Base-by-base conservation (phyloP, 1,140 invertebrate genomes). In the Tyrophagus putrescentiae region DNA sequence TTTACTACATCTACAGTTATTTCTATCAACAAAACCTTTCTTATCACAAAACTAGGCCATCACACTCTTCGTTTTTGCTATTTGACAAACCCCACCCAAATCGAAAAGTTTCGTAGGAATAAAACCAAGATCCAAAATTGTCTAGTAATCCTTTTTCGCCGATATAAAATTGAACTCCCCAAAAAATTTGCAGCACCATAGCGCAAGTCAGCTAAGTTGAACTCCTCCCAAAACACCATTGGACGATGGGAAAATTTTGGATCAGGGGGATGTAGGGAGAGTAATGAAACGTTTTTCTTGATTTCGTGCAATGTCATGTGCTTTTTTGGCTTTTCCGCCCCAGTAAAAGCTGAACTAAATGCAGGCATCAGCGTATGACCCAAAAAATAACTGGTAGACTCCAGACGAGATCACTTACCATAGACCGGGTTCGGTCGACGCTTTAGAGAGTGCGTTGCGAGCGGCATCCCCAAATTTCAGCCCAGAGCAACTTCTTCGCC, bases 71-170 rank as follows among this genome's bases (percentile, higher is more conserved):
- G 6, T 23, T 23, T 21, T 42, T 23, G 25, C 25, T 42, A 42
- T 23, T n/a, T 42, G 25, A n/a, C 21, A 31, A 54, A 28, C 9
- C 52, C 52, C 32, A 34, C 32, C 13, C 13, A 31, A 32, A 54
- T 54, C 31, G 13, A 27, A 54, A 54, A 54, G 39, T 54, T 54
- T 54, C 52, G 1, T 3, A 54, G 13, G 31, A 32, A 54, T 23
- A 2, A 3, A 32, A 16, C 52, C 52, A 3, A 32, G n/a, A 27
- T 36, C 3, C 39, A n/a, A 25, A 54, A 34, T 34, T 9, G 32
- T 31, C 3, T 9, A 3, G 21, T 11, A 7, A 2, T 31, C 13
- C 1, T 33, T 13, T 13, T 54, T 27, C 3, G 25, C 39, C 52
- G 27, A 27, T 11, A 9, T 54, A 31, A 33, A 54, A 54, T 48